These are phyloP conservation scores for Sternotherus odoratus DNA, from an alignment of 2,797 vertebrate genomes.

Conservation along the genomic window DNA sequence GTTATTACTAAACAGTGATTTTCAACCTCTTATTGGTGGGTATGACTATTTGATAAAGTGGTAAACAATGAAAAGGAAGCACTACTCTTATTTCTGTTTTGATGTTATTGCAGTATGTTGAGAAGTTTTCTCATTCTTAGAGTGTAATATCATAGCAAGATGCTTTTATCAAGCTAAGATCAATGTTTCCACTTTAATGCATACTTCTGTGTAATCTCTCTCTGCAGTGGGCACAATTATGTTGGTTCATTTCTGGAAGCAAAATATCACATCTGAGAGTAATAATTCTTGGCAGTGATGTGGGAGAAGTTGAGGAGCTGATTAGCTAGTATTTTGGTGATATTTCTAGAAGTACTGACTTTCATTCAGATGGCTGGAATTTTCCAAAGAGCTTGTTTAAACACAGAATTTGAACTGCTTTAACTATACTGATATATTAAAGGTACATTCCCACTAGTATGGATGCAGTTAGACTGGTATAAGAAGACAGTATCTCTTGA, in stretches of 20 bases:
- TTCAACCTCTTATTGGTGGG: neutral
- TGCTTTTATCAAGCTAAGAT: neutral
- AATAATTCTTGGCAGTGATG: neutral
- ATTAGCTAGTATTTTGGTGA: neutral
- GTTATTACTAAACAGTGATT: neutral
- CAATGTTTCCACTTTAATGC: neutral
- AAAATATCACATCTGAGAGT: neutral
- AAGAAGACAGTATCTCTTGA: neutral
- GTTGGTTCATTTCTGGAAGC: neutral
- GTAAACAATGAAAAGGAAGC: rapidly evolving
- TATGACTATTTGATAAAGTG: neutral
- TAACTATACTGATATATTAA: neutral
- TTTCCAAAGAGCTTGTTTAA: neutral
- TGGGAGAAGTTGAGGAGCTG: neutral
- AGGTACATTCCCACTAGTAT: rapidly evolving
- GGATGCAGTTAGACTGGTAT: neutral
- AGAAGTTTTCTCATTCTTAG: neutral
- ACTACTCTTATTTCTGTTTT: neutral
- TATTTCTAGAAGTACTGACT: neutral
- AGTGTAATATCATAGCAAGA: rapidly evolving
- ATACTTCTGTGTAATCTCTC: neutral
- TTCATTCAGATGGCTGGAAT: neutral
- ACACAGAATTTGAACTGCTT: neutral
- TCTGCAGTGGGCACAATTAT: neutral
- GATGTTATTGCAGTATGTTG: neutral